These are phyloP conservation scores for Lonchura striata DNA, from an alignment of 2,113 vertebrate species.

Conservation along the genomic window DNA sequence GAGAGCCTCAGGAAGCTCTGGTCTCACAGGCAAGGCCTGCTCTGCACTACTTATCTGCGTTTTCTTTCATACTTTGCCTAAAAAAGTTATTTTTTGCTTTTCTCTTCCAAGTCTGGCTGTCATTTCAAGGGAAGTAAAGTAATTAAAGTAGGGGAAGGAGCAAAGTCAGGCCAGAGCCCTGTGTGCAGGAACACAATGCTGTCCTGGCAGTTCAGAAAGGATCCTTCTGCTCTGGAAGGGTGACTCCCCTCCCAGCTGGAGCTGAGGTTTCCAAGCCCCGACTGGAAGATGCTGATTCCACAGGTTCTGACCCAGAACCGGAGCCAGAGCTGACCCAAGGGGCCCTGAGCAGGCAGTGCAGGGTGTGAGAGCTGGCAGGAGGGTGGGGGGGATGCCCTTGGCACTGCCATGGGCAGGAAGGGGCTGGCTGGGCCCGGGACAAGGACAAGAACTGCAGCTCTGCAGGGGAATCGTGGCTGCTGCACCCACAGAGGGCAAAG, in stretches of 20 bases:
- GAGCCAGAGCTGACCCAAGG: too few relatives aligned
- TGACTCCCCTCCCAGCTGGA: neutral
- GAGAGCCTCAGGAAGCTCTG: neutral
- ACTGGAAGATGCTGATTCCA: neutral
- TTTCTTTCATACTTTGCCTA: neutral
- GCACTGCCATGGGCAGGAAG: neutral
- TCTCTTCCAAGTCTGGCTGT: neutral
- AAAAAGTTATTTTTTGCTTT: neutral
- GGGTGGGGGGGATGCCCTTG: neutral
- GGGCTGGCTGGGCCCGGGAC: neutral
- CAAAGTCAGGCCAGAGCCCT: neutral
- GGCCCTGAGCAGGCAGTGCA: accelerated
- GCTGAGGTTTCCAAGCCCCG: neutral
- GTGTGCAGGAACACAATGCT: neutral
- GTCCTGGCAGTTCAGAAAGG: neutral
- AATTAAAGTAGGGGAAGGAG: neutral
- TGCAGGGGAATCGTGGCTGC: neutral
- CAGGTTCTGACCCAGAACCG: neutral
- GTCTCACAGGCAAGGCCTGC: neutral
- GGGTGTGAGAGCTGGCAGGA: neutral
- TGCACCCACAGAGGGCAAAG: neutral
- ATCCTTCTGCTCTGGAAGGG: neutral
- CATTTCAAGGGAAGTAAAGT: neutral
- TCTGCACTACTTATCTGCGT: neutral
- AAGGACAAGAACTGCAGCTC: neutral